Conservation (phyloP, 2,888 invertebrate genomes). For the Acleris emargana region DNA sequence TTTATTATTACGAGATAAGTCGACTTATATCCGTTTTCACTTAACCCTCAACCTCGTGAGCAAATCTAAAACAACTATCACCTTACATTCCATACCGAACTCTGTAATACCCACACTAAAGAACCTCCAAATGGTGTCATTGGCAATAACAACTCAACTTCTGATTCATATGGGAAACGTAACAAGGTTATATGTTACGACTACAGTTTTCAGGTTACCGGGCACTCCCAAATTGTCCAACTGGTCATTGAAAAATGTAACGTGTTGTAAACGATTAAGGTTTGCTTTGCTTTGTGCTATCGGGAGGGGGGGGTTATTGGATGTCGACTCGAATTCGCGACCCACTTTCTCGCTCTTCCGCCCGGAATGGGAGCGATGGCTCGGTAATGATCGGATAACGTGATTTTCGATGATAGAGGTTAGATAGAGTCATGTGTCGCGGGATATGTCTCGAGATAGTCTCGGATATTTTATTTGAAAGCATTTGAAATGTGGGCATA, state of each 20-base stretch:
- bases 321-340: constrained; percentile 34
- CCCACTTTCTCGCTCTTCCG: constrained; percentile 37
- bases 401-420: constrained; percentile 33
- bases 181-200: constrained; percentile 36
- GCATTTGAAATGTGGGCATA: too few species aligned
- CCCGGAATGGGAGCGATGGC: constrained; percentile 31
- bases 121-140: neutral
- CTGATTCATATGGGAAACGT: constrained; percentile 30
- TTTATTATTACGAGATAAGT: too few species aligned
- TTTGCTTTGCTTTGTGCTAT: constrained; percentile 27
- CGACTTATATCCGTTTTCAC: too few species aligned
- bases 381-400: constrained; percentile 30
- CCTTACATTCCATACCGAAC: neutral
- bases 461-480: too few species aligned
- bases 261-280: constrained; percentile 3
- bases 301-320: constrained; percentile 22
- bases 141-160: neutral
- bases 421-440: neutral
- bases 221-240: constrained; percentile 31
- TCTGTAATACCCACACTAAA: too few species aligned
- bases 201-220: constrained; percentile 29
- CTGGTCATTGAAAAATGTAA: constrained; percentile 16
- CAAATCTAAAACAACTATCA: constrained; percentile 9
- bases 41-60: too few species aligned
- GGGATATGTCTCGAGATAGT: constrained; percentile 16